phyloP scores from a whole-genome alignment of 1,140 invertebrate genomes.

The Microplitis demolitor region DNA sequence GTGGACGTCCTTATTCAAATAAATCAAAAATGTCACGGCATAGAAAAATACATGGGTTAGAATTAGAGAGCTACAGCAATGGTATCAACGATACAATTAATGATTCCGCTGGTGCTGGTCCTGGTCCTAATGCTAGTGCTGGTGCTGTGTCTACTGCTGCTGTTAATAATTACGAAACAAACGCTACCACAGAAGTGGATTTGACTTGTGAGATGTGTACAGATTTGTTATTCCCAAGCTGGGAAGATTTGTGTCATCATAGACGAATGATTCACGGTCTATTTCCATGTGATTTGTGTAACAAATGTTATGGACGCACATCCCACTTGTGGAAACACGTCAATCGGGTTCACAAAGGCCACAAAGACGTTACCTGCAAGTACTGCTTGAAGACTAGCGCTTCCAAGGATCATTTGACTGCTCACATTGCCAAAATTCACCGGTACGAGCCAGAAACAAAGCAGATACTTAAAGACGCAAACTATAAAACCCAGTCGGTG shows the following conservation, averaged over 20 bases:
- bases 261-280: constrained; percentile 62
- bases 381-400: constrained; percentile 67
- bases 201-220: constrained; percentile 58
- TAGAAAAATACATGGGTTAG: constrained; percentile 60
- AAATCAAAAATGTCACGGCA: constrained; percentile 65
- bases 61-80: constrained; percentile 31
- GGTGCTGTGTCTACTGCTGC: no score
- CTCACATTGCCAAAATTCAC: constrained; percentile 67
- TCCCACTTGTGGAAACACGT: constrained; percentile 71
- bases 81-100: constrained; percentile 23
- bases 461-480: constrained; percentile 1
- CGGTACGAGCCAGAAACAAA: constrained; percentile 54
- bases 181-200: constrained; percentile 36
- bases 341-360: constrained; percentile 67
- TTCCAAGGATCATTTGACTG: constrained; percentile 64
- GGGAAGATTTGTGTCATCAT: constrained; percentile 65
- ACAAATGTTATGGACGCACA: constrained; percentile 67
- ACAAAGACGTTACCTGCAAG: constrained; percentile 66
- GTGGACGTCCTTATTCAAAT: constrained; percentile 63
- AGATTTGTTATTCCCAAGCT: constrained; percentile 53
- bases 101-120: neutral
- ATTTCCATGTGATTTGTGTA: constrained; percentile 68
- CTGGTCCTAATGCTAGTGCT: no score
- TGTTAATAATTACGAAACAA: neutral
- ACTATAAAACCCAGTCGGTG: constrained; percentile 35